Evolutionary conservation across 2,113 vertebrate species (phyloP).

Genomic region (Acrocephalus arundinaceus): DNA sequence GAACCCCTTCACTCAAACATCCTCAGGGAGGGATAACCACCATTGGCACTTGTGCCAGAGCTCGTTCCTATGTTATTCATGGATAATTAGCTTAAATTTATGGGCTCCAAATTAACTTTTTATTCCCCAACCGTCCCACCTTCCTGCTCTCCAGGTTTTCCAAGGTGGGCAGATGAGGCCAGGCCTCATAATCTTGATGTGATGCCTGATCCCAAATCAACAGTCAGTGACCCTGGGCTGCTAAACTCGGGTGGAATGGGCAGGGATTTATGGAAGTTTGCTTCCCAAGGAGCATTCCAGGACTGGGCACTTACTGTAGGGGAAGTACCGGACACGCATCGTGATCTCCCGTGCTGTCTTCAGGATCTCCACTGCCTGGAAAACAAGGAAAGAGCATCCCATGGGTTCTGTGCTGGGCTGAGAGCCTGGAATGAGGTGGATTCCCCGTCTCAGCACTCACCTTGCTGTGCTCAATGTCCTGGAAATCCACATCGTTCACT

Average conservation of each 20-base stretch:
- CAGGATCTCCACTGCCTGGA: slow-evolving; percentile 94
- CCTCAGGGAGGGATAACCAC: background rate
- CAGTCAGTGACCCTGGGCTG: background rate
- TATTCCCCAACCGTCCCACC: background rate
- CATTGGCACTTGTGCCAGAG: background rate
- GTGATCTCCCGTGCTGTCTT: slow-evolving; percentile 95
- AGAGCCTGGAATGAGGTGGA: background rate
- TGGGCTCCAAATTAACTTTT: background rate
- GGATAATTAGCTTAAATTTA: background rate
- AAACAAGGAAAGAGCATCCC: background rate
- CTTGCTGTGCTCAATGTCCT: slow-evolving; percentile 97
- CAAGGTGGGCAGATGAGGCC: accelerated
- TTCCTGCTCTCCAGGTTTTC: background rate
- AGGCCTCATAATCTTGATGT: background rate
- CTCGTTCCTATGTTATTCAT: background rate
- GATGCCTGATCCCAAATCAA: background rate
- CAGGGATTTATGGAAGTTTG: background rate
- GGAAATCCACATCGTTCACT: slow-evolving; percentile 97
- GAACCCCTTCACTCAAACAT: background rate
- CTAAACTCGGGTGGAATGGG: background rate
- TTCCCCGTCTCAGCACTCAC: slow-evolving; percentile 60
- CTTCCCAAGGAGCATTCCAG: background rate
- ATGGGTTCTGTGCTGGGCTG: accelerated
- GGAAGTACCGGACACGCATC: slow-evolving; percentile 97
- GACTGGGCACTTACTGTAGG: slow-evolving; percentile 86